Base-by-base conservation (phyloP, 2,888 invertebrate genomes). In the Sphecodes monilicornis region DNA sequence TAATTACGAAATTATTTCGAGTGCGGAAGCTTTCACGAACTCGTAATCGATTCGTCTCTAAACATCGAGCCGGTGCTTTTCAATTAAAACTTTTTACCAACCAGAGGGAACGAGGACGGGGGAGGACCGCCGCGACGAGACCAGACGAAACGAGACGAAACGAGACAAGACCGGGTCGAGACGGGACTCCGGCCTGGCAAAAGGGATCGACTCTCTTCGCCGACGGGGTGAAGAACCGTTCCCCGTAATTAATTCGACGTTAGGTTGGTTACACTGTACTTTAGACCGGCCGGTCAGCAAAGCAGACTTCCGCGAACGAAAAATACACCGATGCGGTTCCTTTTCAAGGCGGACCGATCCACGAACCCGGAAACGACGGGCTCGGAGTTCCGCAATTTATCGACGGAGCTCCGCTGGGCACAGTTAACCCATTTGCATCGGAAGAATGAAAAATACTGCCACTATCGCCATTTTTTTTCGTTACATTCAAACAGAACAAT, bases 1-100 rank as follows among this genome's bases (percentile, higher is more conserved):
- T 85, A 84, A 85, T 85, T 80, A 74, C 73, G 71, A 68, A 84
- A 85, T 84, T 74, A 84, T 75, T 76, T 76, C 75, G 71, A 78
- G 36, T 43, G 71, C 57, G 13, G 22, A 22, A n/a, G n/a, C 64
- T 50, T 60, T 43, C 60, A 43, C 57, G 29, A 60, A 32, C 76
- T 80, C 70, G 66, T 26, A 80, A 81, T 83, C 83, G 83, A 83
- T 83, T 81, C 57, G 70, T 73, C 50, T 72, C 46, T 64, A 68
- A 79, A 32, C 79, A 78, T 73, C 57, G 78, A 50, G 69, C 60
- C 75, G 70, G 32, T 36, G 71, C 83, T 76, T 76, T 76, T 73
- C 81, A 81, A 83, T 83, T 83, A 83, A 83, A 83, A 81, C 57
- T 83, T 82, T 75, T 75, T 75, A 54, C 32, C 26, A 10, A 26